phyloP scores from a whole-genome alignment of 53 echinoderm and acorn worm genomes.

The Echinarachnius parma region DNA sequence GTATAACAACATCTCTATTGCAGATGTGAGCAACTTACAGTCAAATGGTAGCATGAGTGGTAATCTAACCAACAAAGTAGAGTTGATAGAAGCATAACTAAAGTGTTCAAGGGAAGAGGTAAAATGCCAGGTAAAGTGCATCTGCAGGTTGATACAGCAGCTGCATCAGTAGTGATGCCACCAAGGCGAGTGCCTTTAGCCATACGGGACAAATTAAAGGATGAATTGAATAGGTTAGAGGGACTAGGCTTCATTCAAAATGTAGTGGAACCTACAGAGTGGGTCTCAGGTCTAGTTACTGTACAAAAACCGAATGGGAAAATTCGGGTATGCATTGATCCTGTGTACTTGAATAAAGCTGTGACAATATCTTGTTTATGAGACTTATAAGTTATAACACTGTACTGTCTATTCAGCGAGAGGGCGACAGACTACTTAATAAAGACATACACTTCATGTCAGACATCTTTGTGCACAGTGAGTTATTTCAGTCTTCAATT shows the following conservation, averaged over 20 bases:
- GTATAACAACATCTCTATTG: background rate
- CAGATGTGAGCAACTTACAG: background rate
- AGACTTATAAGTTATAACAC: too few species aligned
- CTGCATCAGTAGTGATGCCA: slow-evolving; percentile 45
- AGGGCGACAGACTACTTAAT: too few species aligned
- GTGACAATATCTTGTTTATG: too few species aligned
- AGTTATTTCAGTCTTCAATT: too few species aligned
- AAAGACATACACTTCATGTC: too few species aligned
- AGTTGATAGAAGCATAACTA: background rate
- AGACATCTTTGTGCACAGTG: too few species aligned
- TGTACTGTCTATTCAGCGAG: too few species aligned
- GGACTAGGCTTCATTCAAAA: background rate
- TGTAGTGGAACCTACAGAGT: slow-evolving; percentile 45
- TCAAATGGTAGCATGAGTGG: background rate
- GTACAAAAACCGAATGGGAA: slow-evolving; percentile 46
- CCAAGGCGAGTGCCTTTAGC: slow-evolving; percentile 43
- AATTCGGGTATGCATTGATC: slow-evolving; percentile 48
- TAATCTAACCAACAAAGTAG: background rate
- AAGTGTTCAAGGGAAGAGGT: slow-evolving; percentile 43
- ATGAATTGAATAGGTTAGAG: slow-evolving; percentile 16
- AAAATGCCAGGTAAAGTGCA: slow-evolving; percentile 49
- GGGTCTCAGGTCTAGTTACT: slow-evolving; percentile 58
- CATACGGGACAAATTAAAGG: slow-evolving; percentile 30
- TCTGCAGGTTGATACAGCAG: slow-evolving; percentile 39
- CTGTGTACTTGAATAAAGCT: slow-evolving; percentile 25